Evolutionary conservation across 1,140 invertebrate species (phyloP).

Genomic region (Drosophila nannoptera): DNA sequence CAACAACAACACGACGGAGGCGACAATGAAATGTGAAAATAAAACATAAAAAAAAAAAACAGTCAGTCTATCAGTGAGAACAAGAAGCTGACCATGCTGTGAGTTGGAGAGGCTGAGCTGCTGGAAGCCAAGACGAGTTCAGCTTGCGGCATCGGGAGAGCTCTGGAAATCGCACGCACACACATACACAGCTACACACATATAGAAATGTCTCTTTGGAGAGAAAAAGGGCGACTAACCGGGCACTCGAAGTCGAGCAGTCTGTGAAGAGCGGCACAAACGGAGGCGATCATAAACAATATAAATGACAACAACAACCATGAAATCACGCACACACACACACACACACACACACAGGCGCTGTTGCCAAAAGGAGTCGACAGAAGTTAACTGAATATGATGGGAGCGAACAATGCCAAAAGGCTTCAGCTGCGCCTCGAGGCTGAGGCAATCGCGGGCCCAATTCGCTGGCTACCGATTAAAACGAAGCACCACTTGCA

Average conservation of each 20-base stretch:
- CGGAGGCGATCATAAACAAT: constrained; percentile 30
- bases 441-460: neutral
- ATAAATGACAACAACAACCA: constrained; percentile 43
- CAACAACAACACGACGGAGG: too few species aligned
- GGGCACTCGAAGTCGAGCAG: constrained; percentile 22
- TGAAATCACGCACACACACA: neutral
- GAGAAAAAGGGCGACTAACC: constrained; percentile 11
- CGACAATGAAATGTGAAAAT: constrained; percentile 62
- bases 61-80: constrained; percentile 34
- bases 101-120: neutral
- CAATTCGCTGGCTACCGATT: constrained; percentile 61
- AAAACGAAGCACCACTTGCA: constrained; percentile 54
- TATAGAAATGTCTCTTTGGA: neutral
- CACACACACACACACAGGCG: neutral
- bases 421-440: constrained; percentile 15
- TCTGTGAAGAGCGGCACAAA: constrained; percentile 18
- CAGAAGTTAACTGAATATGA: constrained; percentile 8
- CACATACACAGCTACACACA: neutral
- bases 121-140: constrained; percentile 6
- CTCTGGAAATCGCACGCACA: constrained; percentile 32
- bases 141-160: constrained; percentile 10
- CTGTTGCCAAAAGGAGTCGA: constrained; percentile 47
- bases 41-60: constrained; percentile 40
- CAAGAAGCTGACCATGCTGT: constrained; percentile 36
- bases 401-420: constrained; percentile 25